Percentiles rank a stretch among this genome's conserved stretches.
phyloP scores from a whole-genome alignment of 2,113 vertebrate genomes.

The Vidua macroura region DNA sequence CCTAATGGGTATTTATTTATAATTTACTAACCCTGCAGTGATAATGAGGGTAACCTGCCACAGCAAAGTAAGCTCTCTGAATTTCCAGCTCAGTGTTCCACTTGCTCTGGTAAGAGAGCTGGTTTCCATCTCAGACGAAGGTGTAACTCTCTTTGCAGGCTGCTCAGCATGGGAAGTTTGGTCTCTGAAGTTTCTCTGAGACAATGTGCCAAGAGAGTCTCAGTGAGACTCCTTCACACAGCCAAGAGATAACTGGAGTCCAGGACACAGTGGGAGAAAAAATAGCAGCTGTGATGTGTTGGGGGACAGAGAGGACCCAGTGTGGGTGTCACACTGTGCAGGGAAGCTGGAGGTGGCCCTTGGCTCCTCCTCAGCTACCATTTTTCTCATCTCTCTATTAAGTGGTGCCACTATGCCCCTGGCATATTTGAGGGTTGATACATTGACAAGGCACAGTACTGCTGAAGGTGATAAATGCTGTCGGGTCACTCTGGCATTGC shows the following conservation, averaged over 20 bases:
- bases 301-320: not conserved
- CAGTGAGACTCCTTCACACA: rapidly evolving
- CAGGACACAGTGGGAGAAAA: rapidly evolving
- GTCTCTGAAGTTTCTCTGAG: not conserved
- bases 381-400: not conserved
- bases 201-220: not conserved
- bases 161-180: not conserved
- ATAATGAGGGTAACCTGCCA: not conserved
- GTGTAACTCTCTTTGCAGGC: not conserved
- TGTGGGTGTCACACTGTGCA: rapidly evolving
- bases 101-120: not conserved
- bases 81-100: not conserved
- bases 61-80: not conserved
- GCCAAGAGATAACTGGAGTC: not conserved
- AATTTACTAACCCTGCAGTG: not conserved
- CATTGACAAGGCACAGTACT: not conserved
- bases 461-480: not conserved
- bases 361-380: not conserved
- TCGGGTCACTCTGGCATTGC: not conserved
- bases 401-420: not conserved
- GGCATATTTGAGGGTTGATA: too few species aligned
- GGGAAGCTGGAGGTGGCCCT: not conserved
- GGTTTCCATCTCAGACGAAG: not conserved
- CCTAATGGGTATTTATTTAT: not conserved
- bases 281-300: not conserved